phyloP scores from a whole-genome alignment of 2,888 invertebrate genomes.

The Pomacea canaliculata region DNA sequence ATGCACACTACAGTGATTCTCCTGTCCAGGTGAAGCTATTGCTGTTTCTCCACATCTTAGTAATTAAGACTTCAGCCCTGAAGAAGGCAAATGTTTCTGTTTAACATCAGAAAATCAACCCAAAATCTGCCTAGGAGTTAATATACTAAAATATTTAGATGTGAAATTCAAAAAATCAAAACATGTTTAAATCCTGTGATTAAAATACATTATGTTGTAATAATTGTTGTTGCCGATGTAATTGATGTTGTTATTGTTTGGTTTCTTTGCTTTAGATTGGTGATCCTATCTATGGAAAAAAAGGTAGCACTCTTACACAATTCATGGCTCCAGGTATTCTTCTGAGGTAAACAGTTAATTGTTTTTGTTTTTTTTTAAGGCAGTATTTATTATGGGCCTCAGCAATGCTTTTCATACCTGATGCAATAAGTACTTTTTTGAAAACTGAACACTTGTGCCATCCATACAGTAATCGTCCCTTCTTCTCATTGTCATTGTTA shows the following conservation, averaged over 20 bases:
- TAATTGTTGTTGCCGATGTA: too few species aligned
- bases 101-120: neutral
- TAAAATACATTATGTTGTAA: too few species aligned
- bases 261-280: constrained; percentile 41
- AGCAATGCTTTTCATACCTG: too few species aligned
- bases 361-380: constrained; percentile 72
- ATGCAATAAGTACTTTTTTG: too few species aligned
- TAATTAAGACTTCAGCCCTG: neutral
- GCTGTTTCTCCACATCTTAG: neutral
- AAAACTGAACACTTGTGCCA: too few species aligned
- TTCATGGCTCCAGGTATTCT: constrained; percentile 97
- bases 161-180: too few species aligned
- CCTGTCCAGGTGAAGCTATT: constrained; percentile 62
- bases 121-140: neutral
- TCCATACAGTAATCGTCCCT: too few species aligned
- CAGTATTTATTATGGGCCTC: too few species aligned
- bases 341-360: constrained; percentile 69
- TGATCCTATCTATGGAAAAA: constrained; percentile 64
- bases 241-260: too few species aligned
- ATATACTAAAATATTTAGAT: too few species aligned
- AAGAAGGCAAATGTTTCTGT: neutral
- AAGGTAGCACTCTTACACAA: constrained; percentile 92
- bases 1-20: constrained; percentile 81
- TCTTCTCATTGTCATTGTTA: too few species aligned
- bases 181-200: too few species aligned